A percentile compares a stretch with the other conserved stretches of the same genome.
phyloP scores from a whole-genome alignment of 2,113 vertebrate species.

The Leptocoma aspasia region DNA sequence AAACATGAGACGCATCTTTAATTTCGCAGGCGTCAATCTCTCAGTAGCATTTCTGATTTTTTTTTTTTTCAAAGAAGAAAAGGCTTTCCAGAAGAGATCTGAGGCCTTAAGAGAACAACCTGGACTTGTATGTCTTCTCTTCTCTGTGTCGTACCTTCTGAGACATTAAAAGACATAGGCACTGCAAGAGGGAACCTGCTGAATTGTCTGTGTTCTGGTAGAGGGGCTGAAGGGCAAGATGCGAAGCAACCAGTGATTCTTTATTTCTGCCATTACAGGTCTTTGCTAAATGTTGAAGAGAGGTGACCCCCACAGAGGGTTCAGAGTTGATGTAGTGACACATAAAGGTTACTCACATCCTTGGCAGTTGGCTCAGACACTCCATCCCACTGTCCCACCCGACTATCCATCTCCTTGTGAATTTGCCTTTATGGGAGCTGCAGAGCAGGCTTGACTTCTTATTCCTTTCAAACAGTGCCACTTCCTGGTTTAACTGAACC shows the following conservation, averaged over 20 bases:
- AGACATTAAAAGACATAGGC: not conserved
- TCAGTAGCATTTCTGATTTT: not conserved
- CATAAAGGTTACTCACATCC: not conserved
- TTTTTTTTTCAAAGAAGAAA: not conserved
- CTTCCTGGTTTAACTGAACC: not conserved
- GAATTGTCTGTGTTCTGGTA: not conserved
- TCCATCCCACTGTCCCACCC: too few relatives aligned
- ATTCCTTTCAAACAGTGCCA: constrained; percentile 8
- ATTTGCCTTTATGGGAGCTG: not conserved
- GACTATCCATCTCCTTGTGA: accelerated
- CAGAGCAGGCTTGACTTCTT: not conserved
- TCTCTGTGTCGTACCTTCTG: not conserved
- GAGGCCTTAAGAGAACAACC: not conserved
- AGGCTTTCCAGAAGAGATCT: not conserved
- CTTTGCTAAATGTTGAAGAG: not conserved
- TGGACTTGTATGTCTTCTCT: not conserved
- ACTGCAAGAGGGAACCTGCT: not conserved
- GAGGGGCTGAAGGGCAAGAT: not conserved
- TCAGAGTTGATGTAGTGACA: not conserved
- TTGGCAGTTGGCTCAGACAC: accelerated
- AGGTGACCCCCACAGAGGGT: not conserved
- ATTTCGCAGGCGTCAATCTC: not conserved
- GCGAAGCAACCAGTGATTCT: not conserved
- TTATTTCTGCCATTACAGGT: not conserved
- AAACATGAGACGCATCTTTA: not conserved